Evolutionary conservation across 2,113 vertebrate genomes (phyloP), one percentile per base, ranked within the genome.

Genomic region (pig (Sus scrofa)): DNA sequence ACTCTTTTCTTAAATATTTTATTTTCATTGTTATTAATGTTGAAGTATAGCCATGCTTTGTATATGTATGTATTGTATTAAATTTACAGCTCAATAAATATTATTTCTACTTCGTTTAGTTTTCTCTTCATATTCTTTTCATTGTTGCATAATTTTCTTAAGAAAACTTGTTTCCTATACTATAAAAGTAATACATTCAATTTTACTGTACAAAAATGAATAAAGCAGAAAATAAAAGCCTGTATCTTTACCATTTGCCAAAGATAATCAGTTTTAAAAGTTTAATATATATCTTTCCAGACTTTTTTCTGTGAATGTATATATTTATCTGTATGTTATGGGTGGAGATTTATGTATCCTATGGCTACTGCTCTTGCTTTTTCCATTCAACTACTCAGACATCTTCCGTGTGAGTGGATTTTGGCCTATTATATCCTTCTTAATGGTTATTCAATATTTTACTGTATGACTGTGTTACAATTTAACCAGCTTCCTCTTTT

Each of bases 181-280:
- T 98, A 97, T 97, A 96, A 98, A 98, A 98, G 96, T 97, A 98
- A 97, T 98, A 98, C 96, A 97, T 98, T 94, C 82, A 95, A 13
- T 91, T 96, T 86, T 95, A 86, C 14, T 71, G 44, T 96, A 71
- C 22, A 79, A 32, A 96, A 96, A 78, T 68, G 34, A 90, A 79
- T 81, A 92, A 87, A 93, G 10, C 71, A 95, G 32, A 91, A 93
- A 96, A 83, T 88, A 62, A 96, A 97, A 39, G 14, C 10, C 2
- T 92, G 91, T 91, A 77, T 94, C 37, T 96, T 83, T 89, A 79
- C 19, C 22, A 34, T 93, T 96, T 79, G 89, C 73, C 88, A 89
- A 95, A 95, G 78, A 91, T 70, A 95, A 90, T 44, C 88, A 82
- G 32, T 67, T 96, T 89, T 74, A 75, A 79, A 67, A 91, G 26